These are phyloP conservation scores for Leucoraja ocellata DNA, from an alignment of 2,797 vertebrate genomes.

Conservation along the genomic window DNA sequence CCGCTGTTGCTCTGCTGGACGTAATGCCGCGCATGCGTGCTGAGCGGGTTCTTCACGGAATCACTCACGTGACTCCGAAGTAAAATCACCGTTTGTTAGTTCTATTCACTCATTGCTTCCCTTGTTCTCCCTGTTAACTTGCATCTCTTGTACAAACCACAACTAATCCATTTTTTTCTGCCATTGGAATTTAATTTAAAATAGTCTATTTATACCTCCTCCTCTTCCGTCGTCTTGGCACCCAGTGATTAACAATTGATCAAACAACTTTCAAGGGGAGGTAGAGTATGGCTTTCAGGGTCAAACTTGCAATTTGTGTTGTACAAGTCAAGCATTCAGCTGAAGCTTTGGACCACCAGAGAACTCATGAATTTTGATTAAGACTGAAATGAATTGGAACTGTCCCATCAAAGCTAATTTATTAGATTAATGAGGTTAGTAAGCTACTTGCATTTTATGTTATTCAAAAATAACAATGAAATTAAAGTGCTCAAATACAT, in stretches of 20 bases:
- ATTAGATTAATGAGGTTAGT: not conserved
- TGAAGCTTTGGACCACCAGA: not conserved
- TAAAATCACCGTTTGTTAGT: not conserved
- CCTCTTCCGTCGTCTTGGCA: not conserved
- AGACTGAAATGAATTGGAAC: not conserved
- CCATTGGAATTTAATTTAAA: not conserved
- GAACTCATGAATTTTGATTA: conserved; percentile 16
- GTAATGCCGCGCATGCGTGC: too few relatives aligned
- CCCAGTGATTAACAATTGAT: not conserved
- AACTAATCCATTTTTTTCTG: not conserved
- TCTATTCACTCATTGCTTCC: not conserved
- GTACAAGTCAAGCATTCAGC: not conserved
- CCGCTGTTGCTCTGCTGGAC: too few relatives aligned
- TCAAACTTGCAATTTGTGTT: not conserved
- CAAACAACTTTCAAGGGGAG: not conserved
- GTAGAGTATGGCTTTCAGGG: not conserved
- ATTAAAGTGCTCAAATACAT: not conserved
- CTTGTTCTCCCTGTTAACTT: too few relatives aligned
- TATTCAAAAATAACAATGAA: not conserved
- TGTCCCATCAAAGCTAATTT: not conserved
- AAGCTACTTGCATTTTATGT: not conserved
- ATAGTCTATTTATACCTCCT: not conserved
- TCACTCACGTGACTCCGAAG: too few relatives aligned
- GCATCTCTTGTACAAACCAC: not conserved
- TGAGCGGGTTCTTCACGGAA: too few relatives aligned